These are phyloP conservation scores for Hirtodrosophila alboralis DNA, from an alignment of 2,888 invertebrate genomes.

Conservation along the genomic window DNA sequence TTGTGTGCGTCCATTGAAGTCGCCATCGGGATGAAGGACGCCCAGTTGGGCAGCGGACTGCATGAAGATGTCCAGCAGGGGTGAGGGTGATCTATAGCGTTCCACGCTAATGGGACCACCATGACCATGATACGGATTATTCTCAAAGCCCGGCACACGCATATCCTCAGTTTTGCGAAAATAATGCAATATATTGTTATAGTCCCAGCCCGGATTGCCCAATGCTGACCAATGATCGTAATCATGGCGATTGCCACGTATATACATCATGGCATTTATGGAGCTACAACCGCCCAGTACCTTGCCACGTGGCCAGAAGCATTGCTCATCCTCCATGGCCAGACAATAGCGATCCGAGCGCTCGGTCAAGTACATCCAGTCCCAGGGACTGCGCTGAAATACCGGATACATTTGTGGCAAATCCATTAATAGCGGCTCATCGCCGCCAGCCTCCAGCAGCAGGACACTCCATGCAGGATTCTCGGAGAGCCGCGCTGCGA, in stretches of 20 bases:
- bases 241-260: slow-evolving; percentile 92
- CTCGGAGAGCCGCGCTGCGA: slow-evolving; percentile 92
- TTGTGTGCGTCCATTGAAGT: slow-evolving; percentile 92
- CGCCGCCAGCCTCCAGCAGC: slow-evolving; percentile 91
- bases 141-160: slow-evolving; percentile 85
- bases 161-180: slow-evolving; percentile 93
- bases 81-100: slow-evolving; percentile 88
- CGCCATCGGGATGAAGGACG: slow-evolving; percentile 86
- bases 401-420: slow-evolving; percentile 89
- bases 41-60: slow-evolving; percentile 89
- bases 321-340: slow-evolving; percentile 87
- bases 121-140: slow-evolving; percentile 87
- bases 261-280: slow-evolving; percentile 95
- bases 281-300: slow-evolving; percentile 92
- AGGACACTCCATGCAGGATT: slow-evolving; percentile 89
- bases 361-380: slow-evolving; percentile 93
- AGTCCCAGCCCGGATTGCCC: slow-evolving; percentile 92
- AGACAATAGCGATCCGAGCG: slow-evolving; percentile 88
- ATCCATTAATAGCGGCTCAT: slow-evolving; percentile 89
- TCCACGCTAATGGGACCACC: slow-evolving; percentile 91
- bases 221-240: slow-evolving; percentile 93
- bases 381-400: slow-evolving; percentile 89
- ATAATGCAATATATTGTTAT: slow-evolving; percentile 89
- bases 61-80: slow-evolving; percentile 88
- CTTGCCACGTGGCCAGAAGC: slow-evolving; percentile 92